A percentile compares a stretch with the other conserved stretches of the same genome.
Evolutionary conservation across 2,888 invertebrate species (phyloP).

Genomic region (Cosmia pyralina): DNA sequence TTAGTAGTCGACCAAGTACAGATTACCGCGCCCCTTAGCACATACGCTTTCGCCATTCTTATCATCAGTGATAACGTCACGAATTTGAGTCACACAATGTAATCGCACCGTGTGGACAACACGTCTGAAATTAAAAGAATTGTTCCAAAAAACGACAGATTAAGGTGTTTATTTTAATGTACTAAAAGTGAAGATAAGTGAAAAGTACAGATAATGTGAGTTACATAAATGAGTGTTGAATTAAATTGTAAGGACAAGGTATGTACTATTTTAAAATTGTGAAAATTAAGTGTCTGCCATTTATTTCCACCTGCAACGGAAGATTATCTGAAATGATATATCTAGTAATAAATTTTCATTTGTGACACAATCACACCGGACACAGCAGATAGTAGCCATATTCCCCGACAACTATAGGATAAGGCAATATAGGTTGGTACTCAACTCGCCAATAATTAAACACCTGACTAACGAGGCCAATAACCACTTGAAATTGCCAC

Average conservation of each 20-base stretch:
- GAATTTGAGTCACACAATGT: slow-evolving; percentile 83
- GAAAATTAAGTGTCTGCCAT: slow-evolving; percentile 2
- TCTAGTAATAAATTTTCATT: not conserved
- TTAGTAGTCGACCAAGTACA: slow-evolving; percentile 36
- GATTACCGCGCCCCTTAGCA: slow-evolving; percentile 62
- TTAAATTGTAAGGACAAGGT: slow-evolving; percentile 48
- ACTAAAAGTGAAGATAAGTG: slow-evolving; percentile 57
- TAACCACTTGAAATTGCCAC: slow-evolving; percentile 43
- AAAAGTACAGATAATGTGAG: slow-evolving; percentile 61
- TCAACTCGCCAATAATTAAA: slow-evolving; percentile 23
- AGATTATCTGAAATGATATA: slow-evolving; percentile 2
- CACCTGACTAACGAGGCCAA: slow-evolving; percentile 43
- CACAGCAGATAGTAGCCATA: slow-evolving; percentile 10
- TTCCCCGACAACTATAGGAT: not conserved
- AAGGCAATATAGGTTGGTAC: slow-evolving; percentile 19
- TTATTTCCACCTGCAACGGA: not conserved
- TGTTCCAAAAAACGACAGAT: slow-evolving; percentile 31
- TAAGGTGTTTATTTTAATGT: slow-evolving; percentile 34
- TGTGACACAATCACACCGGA: not conserved
- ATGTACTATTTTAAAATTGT: slow-evolving; percentile 17
- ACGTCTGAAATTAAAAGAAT: slow-evolving; percentile 70
- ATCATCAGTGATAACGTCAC: slow-evolving; percentile 84
- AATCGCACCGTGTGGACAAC: slow-evolving; percentile 71
- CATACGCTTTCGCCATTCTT: slow-evolving; percentile 75
- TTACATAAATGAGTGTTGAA: slow-evolving; percentile 45